phyloP scores from a whole-genome alignment of 2,113 vertebrate genomes.

The Rhinopomastus cyanomelas region DNA sequence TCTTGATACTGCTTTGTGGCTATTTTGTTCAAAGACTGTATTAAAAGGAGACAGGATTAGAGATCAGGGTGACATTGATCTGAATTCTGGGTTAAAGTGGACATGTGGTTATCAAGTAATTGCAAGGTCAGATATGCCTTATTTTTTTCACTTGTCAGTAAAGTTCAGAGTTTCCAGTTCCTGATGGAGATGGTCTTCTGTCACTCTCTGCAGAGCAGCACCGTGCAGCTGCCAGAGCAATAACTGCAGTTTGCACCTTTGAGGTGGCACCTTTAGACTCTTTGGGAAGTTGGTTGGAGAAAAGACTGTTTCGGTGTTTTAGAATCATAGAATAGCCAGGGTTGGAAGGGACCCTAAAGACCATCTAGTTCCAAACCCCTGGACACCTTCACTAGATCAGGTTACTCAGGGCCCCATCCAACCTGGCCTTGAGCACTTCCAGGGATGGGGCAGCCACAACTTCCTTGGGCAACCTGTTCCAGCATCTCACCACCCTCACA shows the following conservation, averaged over 20 bases:
- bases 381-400: no score
- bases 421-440: no score
- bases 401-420: no score
- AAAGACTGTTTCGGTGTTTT: not conserved
- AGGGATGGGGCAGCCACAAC: no score
- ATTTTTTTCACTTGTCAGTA: not conserved
- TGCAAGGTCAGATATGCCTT: not conserved
- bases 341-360: no score
- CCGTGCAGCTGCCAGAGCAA: accelerated
- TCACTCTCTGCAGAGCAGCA: not conserved
- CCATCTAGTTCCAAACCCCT: no score
- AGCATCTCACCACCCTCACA: no score
- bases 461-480: no score
- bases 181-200: not conserved
- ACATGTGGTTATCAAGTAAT: accelerated
- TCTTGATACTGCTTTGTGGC: not conserved
- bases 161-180: not conserved
- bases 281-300: not conserved
- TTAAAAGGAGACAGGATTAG: not conserved
- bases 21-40: not conserved
- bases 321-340: no score
- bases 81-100: not conserved
- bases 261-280: not conserved
- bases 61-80: not conserved
- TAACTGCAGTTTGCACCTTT: not conserved